Percentiles rank a stretch among this genome's conserved stretches.
Conservation (phyloP, 2,797 vertebrate genomes). For the Eulemur coronatus region DNA sequence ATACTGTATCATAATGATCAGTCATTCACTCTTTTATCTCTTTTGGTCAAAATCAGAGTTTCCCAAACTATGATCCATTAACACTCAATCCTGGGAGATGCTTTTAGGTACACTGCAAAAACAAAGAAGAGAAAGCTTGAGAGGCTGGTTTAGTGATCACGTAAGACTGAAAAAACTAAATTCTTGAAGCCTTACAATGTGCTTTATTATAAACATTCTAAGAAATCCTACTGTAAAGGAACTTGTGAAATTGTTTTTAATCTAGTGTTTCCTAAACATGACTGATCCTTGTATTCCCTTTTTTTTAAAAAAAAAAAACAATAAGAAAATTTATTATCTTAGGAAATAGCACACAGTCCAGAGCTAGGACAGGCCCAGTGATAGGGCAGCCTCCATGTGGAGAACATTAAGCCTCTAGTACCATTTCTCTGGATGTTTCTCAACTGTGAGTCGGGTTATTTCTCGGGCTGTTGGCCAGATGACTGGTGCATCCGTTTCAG, state of each 20-base stretch:
- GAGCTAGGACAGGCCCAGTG: neutral
- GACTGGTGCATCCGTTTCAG: neutral
- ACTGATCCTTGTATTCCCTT: neutral
- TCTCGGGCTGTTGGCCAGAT: neutral
- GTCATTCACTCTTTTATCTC: neutral
- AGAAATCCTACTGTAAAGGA: neutral
- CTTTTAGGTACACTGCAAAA: neutral
- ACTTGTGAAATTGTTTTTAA: neutral
- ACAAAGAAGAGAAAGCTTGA: neutral
- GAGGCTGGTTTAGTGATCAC: neutral
- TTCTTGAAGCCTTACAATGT: neutral
- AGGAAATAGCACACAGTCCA: neutral
- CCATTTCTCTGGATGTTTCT: neutral
- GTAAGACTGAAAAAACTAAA: neutral
- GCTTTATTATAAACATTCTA: neutral
- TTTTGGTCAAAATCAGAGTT: slow-evolving; percentile 11
- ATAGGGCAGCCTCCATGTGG: neutral
- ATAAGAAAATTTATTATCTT: neutral
- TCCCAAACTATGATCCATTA: neutral
- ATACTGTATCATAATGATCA: neutral
- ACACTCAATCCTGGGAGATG: neutral
- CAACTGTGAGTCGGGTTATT: neutral
- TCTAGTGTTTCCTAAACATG: neutral
- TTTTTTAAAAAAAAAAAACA: neutral
- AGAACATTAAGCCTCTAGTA: neutral